Base-by-base conservation (phyloP, 2,797 vertebrate genomes). In the Zenarchopterus dispar region DNA sequence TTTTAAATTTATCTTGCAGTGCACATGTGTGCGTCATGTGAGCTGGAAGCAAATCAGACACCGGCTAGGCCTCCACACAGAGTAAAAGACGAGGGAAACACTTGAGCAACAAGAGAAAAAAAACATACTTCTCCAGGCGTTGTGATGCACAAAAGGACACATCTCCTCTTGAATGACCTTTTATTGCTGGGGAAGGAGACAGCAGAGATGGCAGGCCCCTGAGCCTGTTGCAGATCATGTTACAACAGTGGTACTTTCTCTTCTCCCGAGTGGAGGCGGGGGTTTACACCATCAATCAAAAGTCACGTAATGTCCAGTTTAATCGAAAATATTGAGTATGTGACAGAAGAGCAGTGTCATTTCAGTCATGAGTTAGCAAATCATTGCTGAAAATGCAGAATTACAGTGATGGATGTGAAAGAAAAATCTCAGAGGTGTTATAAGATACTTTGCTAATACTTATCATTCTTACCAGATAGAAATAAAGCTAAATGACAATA, bases 161-260 rank as follows among this genome's bases (percentile, higher is more conserved):
- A 74, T 70, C 76, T 85, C 78, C 62, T 86, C 88, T 87, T 61
- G 53, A 78, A 83, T 90, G 88, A 90, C 87, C 88, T 92, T 90
- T 84, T 79, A 82, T 75, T 86, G 75, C 67, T 69, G 64, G 75
- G 78, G 75, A 81, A 80, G 75, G 65, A 83, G 70, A 80, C 78
- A 82, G 74, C 78, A 81, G 74, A 75, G 75, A 57, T 78, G 80
- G 68, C 80, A 88, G 85, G 86, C 80, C 81, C 63, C 56, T 77
- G 71, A 88, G 88, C 71, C 74, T 82, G 71, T 69, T 55, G 72
- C 67, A 80, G 72, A 88, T 55, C 11, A 76, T 77, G 75, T 50
- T 76, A 81, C 80, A 82, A 42, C 70, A 77, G 56, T 19, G 61
- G 23, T 58, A 62, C 65, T n/a, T 67, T 66, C 63, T 62, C 56